Conservation (phyloP, 2,888 invertebrate species). For the Thereva unica region DNA sequence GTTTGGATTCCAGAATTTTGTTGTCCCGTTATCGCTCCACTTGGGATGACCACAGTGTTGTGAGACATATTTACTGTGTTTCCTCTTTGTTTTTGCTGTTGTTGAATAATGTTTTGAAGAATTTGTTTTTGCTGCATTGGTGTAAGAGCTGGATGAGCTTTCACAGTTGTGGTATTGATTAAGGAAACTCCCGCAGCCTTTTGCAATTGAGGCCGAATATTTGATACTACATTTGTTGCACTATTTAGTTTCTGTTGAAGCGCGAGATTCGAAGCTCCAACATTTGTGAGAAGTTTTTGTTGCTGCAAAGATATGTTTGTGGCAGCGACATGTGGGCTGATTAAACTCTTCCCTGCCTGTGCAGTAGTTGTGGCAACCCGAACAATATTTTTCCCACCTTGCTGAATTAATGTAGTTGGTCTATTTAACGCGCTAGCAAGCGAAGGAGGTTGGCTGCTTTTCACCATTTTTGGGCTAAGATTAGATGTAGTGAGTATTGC, state of each 20-base stretch:
- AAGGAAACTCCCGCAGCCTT: constrained; percentile 45
- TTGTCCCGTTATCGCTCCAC: constrained; percentile 34
- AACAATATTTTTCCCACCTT: constrained; percentile 37
- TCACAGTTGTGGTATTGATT: constrained; percentile 42
- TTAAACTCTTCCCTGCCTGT: constrained; percentile 43
- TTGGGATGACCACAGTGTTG: constrained; percentile 39
- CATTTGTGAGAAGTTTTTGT: constrained; percentile 34
- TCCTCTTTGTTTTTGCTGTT: constrained; percentile 35
- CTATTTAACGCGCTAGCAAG: constrained; percentile 33
- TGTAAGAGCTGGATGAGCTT: constrained; percentile 50
- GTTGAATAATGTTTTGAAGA: constrained; percentile 48
- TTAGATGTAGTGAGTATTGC: constrained; percentile 31
- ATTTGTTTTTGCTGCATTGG: constrained; percentile 55
- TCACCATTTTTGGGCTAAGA: constrained; percentile 37
- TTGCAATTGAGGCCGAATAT: constrained; percentile 44
- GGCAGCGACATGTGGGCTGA: constrained; percentile 43
- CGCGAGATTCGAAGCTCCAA: constrained; percentile 9
- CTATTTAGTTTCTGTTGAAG: constrained; percentile 25
- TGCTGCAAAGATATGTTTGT: constrained; percentile 42
- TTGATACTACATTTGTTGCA: constrained; percentile 16
- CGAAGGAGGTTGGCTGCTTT: constrained; percentile 37
- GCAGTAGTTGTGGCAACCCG: constrained; percentile 39
- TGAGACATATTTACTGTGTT: constrained; percentile 35
- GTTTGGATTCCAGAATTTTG: constrained; percentile 38
- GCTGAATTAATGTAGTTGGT: constrained; percentile 33